Base-by-base conservation (phyloP, 2,797 vertebrate genomes). In the Ceryle rudis region DNA sequence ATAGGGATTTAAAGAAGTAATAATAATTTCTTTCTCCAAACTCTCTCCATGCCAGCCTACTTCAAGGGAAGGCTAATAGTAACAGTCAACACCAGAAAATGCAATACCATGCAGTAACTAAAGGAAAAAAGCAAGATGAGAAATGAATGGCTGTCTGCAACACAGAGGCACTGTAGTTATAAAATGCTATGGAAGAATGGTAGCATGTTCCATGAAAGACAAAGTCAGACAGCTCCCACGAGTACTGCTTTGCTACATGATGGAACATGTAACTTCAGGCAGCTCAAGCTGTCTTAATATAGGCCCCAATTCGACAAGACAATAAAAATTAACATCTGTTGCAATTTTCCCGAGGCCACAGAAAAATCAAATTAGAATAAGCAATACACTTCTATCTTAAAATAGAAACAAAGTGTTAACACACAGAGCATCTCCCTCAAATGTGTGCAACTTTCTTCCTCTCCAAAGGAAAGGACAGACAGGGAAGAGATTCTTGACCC, bases 121-220 rank as follows among this genome's bases (percentile, higher is more conserved):
- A 79, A 60, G 28, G 5, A 73, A 93, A 93, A 93, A 60, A 66
- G 28, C 37, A 46, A 28, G 55, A 60, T 79, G 60, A 84, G 42
- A 72, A 83, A 69, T 46, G 22, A 71, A 61, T 16, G 14, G 21
- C 47, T 87, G 71, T 35, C 60, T 80, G 60, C 19, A 78, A 55
- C 72, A 74, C 4, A 39, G 70, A 90, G 44, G 49, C 73, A 79
- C 19, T 9, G 41, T 47, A 37, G 8, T 19, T 47, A 33, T 12
- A 58, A 81, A 71, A 51, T 2, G 10, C n/a, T 23, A 62, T 4
- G n/a, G 69, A 71, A 90, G 47, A 75, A 72, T 4, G 11, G 57
- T 15, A 69, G 62, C 26, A 5, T 4, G 28, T 18, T 71, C 58
- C 73, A 61, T 15, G 5, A 31, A 52, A 87, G 77, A 78, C 33